Percentiles rank a stretch among this genome's conserved stretches.
These are phyloP conservation scores for Choreutis nemorana DNA, from an alignment of 2,888 invertebrate species.

Conservation along the genomic window DNA sequence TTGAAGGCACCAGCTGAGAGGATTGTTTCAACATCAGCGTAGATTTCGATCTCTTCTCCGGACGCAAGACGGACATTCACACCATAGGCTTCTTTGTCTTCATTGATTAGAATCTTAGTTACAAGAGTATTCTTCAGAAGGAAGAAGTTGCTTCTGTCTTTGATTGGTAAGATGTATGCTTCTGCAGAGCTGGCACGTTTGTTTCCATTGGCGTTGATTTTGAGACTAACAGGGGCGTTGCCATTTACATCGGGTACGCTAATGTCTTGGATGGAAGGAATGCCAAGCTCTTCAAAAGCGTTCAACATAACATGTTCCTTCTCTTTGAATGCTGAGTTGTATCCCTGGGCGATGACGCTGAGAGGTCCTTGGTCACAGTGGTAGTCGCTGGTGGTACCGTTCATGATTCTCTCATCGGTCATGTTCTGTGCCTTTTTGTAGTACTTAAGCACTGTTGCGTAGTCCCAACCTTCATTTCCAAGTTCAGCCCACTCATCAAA, in stretches of 20 bases:
- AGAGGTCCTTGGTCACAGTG: no score
- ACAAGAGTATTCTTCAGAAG: slow-evolving; percentile 31
- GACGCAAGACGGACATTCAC: slow-evolving; percentile 21
- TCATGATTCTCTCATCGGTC: slow-evolving; percentile 33
- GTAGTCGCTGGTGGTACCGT: no score
- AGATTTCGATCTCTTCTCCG: slow-evolving; percentile 20
- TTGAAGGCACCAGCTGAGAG: slow-evolving; percentile 45
- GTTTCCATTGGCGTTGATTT: no score
- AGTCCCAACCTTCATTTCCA: slow-evolving; percentile 31
- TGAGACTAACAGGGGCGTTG: no score
- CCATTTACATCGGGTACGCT: no score
- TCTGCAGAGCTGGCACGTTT: no score
- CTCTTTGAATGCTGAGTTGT: no score
- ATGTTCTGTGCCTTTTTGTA: slow-evolving; percentile 45
- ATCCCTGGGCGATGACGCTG: no score
- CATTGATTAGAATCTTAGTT: slow-evolving; percentile 29
- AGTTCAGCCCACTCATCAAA: slow-evolving; percentile 40
- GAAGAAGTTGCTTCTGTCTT: slow-evolving; percentile 20
- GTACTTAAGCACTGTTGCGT: slow-evolving; percentile 34
- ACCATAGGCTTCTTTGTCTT: slow-evolving; percentile 27
- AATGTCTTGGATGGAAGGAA: slow-evolving; percentile 37
- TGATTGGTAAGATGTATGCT: no score
- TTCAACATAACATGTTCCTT: no score
- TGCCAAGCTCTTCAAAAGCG: slow-evolving; percentile 35
- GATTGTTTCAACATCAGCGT: slow-evolving; percentile 33